Conservation (phyloP, 2,113 vertebrate genomes). For the Hippolais icterina region DNA sequence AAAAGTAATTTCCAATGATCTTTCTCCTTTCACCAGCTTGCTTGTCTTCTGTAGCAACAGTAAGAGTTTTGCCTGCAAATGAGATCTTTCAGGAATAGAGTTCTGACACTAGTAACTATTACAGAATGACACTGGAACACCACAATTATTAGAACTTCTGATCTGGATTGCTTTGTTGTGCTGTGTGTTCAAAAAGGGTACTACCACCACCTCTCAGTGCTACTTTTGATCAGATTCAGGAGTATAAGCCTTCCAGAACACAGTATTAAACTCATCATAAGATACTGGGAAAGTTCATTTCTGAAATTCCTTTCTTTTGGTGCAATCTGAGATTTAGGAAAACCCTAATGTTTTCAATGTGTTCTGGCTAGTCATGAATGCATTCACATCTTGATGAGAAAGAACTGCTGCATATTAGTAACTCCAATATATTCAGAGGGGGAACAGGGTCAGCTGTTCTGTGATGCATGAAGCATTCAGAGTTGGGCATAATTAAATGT, state of each 20-base stretch:
- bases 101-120: not conserved
- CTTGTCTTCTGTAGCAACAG: not conserved
- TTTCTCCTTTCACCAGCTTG: not conserved
- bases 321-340: not conserved
- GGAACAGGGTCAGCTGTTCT: not conserved
- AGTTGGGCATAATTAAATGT: not conserved
- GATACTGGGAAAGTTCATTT: slow-evolving; percentile 55
- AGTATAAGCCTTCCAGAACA: slow-evolving; percentile 67
- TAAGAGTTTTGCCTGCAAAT: not conserved
- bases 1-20: not conserved
- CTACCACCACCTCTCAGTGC: slow-evolving; percentile 38
- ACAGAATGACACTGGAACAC: not conserved
- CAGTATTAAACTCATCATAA: slow-evolving; percentile 61
- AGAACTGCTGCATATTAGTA: not conserved
- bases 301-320: not conserved
- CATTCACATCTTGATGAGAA: not conserved
- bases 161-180: slow-evolving; percentile 61
- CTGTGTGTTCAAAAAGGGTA: slow-evolving; percentile 64
- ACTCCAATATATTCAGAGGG: not conserved
- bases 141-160: slow-evolving; percentile 56
- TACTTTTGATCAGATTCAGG: slow-evolving; percentile 47
- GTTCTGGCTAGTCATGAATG: not conserved
- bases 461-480: not conserved
- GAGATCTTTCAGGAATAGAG: not conserved
- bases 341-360: not conserved